A percentile compares a stretch with the other conserved stretches of the same genome.
Conservation (phyloP, 2,113 vertebrate genomes). For the Prunella fulvescens region DNA sequence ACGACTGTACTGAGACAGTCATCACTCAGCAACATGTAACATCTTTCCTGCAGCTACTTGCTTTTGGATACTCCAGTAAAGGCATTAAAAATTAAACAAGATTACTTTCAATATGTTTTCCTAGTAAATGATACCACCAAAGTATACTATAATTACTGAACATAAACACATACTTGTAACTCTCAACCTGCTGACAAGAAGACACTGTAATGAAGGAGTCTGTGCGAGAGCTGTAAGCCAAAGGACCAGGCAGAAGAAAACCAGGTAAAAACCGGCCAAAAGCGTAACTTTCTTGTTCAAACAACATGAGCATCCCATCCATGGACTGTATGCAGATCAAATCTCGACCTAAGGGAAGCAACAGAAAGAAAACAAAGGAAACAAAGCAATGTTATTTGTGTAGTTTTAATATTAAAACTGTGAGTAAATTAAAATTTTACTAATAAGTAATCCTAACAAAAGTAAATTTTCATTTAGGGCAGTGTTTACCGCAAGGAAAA, state of each 20-base stretch:
- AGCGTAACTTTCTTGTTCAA: slow-evolving; percentile 95
- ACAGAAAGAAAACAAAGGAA: slow-evolving; percentile 13
- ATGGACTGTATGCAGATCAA: slow-evolving; percentile 96
- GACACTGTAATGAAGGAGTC: slow-evolving; percentile 95
- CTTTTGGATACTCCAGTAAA: neutral
- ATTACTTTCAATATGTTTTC: neutral
- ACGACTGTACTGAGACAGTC: neutral
- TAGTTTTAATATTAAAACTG: neutral
- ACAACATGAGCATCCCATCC: slow-evolving; percentile 98
- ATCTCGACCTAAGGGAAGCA: slow-evolving; percentile 81
- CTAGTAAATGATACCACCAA: neutral
- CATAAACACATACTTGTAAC: slow-evolving; percentile 85
- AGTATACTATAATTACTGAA: neutral
- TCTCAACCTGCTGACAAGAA: slow-evolving; percentile 88
- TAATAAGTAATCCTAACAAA: neutral
- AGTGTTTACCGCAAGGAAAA: neutral
- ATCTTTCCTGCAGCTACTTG: neutral
- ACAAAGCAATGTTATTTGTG: neutral
- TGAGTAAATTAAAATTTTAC: neutral
- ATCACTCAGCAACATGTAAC: neutral
- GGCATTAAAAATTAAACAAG: neutral
- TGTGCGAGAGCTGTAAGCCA: slow-evolving; percentile 86
- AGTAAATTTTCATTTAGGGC: neutral
- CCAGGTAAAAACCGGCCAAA: slow-evolving; percentile 93
- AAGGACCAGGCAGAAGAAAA: slow-evolving; percentile 91